Percentiles rank a stretch among this genome's conserved stretches.
Evolutionary conservation across 2,113 vertebrate species (phyloP).

Genomic region (Muscicapa adusta): DNA sequence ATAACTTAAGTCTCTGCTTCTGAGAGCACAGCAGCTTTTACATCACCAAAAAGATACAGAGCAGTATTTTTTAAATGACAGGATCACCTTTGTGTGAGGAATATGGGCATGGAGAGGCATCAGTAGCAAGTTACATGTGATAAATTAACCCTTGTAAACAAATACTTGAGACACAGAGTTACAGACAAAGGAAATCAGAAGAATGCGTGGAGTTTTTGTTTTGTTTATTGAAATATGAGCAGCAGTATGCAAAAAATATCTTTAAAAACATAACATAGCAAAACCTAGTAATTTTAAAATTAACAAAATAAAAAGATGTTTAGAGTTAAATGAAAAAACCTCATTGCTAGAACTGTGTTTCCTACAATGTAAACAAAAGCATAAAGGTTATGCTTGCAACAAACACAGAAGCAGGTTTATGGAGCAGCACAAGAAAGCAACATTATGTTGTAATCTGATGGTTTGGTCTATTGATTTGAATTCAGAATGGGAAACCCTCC

Average conservation of each 20-base stretch:
- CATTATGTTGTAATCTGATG: not conserved
- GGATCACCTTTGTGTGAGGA: not conserved
- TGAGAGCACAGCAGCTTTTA: not conserved
- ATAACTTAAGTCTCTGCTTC: not conserved
- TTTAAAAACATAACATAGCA: constrained; percentile 72
- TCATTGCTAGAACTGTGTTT: constrained; percentile 63
- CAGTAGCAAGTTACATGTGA: not conserved
- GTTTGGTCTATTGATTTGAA: constrained; percentile 49
- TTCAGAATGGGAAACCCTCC: constrained; percentile 27
- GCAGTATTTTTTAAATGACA: not conserved
- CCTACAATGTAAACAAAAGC: constrained; percentile 66
- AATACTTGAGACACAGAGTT: not conserved
- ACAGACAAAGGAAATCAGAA: not conserved
- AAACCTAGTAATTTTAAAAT: constrained; percentile 68
- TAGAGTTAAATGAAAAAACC: constrained; percentile 59
- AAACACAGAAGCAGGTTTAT: constrained; percentile 58
- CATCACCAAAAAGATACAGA: accelerated
- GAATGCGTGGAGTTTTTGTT: not conserved
- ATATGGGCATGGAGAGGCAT: not conserved
- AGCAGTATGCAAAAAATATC: constrained; percentile 75
- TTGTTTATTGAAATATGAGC: constrained; percentile 77
- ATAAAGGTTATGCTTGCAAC: constrained; percentile 61
- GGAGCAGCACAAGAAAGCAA: constrained; percentile 58
- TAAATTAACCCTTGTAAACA: not conserved
- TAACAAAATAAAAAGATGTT: constrained; percentile 67